Conservation (phyloP, 2,113 vertebrate genomes). For the Callaeas wilsoni region DNA sequence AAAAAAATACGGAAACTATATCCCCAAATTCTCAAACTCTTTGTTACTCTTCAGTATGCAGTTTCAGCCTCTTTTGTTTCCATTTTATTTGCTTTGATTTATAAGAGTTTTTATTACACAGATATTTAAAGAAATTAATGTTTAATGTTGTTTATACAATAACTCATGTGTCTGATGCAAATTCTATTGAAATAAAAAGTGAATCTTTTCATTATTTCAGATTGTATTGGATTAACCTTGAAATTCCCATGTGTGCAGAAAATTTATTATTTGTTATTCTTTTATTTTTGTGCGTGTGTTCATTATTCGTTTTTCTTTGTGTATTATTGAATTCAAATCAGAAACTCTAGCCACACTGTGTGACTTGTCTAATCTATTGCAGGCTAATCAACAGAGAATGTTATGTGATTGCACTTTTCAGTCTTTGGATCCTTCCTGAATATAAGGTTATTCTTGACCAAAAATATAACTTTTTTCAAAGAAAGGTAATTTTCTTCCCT, state of each 20-base stretch:
- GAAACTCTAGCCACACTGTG: background rate
- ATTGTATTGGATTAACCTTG: background rate
- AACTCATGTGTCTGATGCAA: background rate
- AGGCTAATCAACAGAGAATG: background rate
- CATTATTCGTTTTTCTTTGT: background rate
- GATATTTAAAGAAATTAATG: constrained; percentile 18
- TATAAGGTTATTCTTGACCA: background rate
- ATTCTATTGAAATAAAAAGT: constrained; percentile 1
- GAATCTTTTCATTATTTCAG: constrained; percentile 15
- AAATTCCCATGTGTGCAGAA: background rate
- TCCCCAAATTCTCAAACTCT: background rate
- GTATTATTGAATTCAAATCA: background rate
- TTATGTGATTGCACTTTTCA: background rate
- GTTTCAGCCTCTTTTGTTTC: background rate
- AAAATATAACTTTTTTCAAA: background rate
- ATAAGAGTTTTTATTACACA: background rate
- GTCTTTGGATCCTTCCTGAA: background rate
- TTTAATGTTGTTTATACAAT: constrained; percentile 29
- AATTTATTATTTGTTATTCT: background rate
- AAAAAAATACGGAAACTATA: fast-evolving
- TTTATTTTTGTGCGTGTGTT: fast-evolving
- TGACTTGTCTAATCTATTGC: background rate
- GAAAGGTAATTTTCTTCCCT: background rate
- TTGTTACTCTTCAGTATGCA: background rate
- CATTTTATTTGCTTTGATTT: constrained; percentile 3